phyloP scores from a whole-genome alignment of 1,140 invertebrate genomes.

The Drosophila grimshawi region DNA sequence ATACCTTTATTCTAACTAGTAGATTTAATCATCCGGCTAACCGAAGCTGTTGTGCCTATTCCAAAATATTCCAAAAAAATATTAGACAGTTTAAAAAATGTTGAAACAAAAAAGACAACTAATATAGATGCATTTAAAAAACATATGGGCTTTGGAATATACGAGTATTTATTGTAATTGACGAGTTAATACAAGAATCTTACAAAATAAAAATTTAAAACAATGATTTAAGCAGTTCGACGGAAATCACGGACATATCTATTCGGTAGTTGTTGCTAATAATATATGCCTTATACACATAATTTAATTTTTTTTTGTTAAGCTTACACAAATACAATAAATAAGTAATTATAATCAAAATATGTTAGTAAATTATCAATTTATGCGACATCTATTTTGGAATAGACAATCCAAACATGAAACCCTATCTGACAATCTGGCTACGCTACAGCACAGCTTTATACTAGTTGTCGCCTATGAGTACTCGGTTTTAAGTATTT shows the following conservation, averaged over 20 bases:
- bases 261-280: too few species aligned
- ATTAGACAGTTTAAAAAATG: neutral
- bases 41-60: constrained; percentile 8
- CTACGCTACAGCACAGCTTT: constrained; percentile 42
- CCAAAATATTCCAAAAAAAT: neutral
- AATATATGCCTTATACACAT: too few species aligned
- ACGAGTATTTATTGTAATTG: too few species aligned
- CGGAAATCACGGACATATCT: too few species aligned
- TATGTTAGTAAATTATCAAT: neutral
- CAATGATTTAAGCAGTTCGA: too few species aligned
- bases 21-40: constrained; percentile 4
- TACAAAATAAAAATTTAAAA: too few species aligned
- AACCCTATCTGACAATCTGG: constrained; percentile 34
- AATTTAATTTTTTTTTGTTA: too few species aligned
- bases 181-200: too few species aligned
- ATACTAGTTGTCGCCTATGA: constrained; percentile 14
- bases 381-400: neutral
- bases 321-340: neutral
- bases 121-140: too few species aligned
- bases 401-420: constrained; percentile 19
- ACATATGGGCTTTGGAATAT: too few species aligned
- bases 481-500: constrained; percentile 12
- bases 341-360: neutral
- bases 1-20: constrained; percentile 24
- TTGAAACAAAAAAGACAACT: neutral